A percentile compares a stretch with the other conserved stretches of the same genome.
phyloP scores from a whole-genome alignment of 2,888 invertebrate species.

The Drosophila fungiperda region DNA sequence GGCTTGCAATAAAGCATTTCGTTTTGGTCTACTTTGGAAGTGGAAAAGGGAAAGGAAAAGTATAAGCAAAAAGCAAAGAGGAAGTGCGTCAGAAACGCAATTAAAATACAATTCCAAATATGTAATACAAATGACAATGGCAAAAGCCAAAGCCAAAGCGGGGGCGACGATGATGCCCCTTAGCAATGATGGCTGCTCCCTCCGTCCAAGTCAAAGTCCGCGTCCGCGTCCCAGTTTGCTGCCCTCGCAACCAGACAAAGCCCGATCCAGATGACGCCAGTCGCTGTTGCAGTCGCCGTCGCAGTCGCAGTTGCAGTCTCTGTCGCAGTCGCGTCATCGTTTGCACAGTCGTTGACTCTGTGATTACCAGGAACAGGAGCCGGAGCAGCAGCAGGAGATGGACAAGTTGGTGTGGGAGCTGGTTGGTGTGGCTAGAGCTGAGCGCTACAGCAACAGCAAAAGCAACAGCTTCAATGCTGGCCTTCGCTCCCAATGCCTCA shows the following conservation, averaged over 20 bases:
- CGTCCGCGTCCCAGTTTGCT: constrained; percentile 15
- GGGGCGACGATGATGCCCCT: constrained; percentile 2
- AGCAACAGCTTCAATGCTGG: constrained; percentile 45
- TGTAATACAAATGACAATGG: constrained; percentile 37
- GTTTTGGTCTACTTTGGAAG: not conserved
- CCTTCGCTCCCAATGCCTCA: constrained; percentile 34
- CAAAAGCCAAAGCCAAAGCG: constrained; percentile 1
- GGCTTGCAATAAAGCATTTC: constrained; percentile 3
- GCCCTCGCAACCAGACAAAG: constrained; percentile 38
- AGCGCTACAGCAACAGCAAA: constrained; percentile 1
- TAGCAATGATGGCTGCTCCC: not conserved
- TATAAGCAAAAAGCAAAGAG: not conserved
- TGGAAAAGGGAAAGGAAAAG: not conserved
- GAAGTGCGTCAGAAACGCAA: constrained; percentile 49
- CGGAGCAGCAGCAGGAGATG: constrained; percentile 16
- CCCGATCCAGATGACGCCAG: constrained; percentile 42
- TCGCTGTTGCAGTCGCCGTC: constrained; percentile 22
- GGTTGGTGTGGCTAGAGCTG: not conserved
- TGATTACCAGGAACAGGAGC: constrained; percentile 57
- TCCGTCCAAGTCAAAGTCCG: constrained; percentile 2
- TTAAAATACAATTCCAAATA: constrained; percentile 53
- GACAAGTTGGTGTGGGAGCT: not conserved
- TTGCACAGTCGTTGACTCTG: constrained; percentile 48
- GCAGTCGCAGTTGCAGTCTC: constrained; percentile 18
- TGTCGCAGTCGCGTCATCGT: constrained; percentile 25